phyloP scores from a whole-genome alignment of 2,113 vertebrate genomes.

The Brachypteracias leptosomus region DNA sequence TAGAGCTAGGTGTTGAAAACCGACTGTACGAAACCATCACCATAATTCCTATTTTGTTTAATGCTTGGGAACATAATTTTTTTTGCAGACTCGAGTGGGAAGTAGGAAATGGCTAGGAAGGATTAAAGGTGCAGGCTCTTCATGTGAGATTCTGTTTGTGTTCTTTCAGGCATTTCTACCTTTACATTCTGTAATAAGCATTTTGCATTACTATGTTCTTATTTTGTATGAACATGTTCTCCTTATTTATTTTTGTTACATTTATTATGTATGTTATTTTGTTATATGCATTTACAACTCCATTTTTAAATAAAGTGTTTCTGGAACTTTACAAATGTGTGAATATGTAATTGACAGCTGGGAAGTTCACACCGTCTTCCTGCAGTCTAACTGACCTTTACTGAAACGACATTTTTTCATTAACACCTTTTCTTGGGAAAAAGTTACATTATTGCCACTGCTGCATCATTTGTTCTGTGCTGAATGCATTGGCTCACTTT shows the following conservation, averaged over 20 bases:
- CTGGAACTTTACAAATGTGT: conserved; percentile 78
- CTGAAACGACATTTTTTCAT: background rate
- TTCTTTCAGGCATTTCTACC: conserved; percentile 77
- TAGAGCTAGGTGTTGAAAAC: conserved; percentile 54
- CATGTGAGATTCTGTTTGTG: conserved; percentile 78
- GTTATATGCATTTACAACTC: conserved; percentile 88
- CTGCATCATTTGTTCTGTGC: background rate
- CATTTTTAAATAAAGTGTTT: conserved; percentile 94
- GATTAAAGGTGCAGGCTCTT: conserved; percentile 73
- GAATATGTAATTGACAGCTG: conserved; percentile 6
- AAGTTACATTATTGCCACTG: background rate
- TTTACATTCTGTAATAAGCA: conserved; percentile 80
- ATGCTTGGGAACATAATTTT: conserved; percentile 65
- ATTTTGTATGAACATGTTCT: conserved; percentile 90
- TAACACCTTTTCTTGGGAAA: background rate
- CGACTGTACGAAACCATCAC: conserved; percentile 46
- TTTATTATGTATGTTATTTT: conserved; percentile 91
- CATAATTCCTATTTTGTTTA: conserved; percentile 64
- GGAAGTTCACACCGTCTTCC: background rate
- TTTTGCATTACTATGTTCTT: conserved; percentile 83
- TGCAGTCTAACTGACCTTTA: background rate
- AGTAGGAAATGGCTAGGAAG: conserved; percentile 67
- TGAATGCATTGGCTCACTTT: background rate
- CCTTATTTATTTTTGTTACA: conserved; percentile 92
- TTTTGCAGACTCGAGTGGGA: conserved; percentile 30